Percentiles rank a stretch among this genome's conserved stretches.
phyloP scores from a whole-genome alignment of 2,113 vertebrate species.

The Protomyctophum bolini region DNA sequence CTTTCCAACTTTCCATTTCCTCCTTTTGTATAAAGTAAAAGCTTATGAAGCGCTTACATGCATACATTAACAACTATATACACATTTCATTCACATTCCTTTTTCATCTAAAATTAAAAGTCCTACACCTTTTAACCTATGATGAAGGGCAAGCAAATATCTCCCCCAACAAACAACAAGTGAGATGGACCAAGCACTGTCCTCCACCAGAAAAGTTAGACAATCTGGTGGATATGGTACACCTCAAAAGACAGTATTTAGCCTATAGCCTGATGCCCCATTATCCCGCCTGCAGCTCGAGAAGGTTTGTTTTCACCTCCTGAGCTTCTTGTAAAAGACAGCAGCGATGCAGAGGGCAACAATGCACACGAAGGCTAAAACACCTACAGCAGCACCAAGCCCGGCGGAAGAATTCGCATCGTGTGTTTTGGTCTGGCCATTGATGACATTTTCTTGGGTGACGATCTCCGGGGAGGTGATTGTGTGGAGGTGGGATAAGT shows the following conservation, averaged over 20 bases:
- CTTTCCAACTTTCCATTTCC: constrained; percentile 12
- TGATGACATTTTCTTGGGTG: constrained; percentile 42
- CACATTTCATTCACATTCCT: too few species aligned
- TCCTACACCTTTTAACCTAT: neutral
- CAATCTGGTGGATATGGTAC: constrained; percentile 1
- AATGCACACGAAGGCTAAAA: constrained; percentile 66
- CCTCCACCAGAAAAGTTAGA: constrained; percentile 46
- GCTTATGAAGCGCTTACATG: constrained; percentile 53
- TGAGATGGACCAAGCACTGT: constrained; percentile 8
- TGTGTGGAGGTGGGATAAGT: constrained; percentile 45
- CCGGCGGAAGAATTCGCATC: constrained; percentile 34
- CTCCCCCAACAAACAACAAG: constrained; percentile 8
- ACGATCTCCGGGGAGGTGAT: constrained; percentile 65
- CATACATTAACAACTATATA: constrained; percentile 8
- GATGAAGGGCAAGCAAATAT: neutral
- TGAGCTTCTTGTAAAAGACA: constrained; percentile 68
- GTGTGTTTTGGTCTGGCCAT: constrained; percentile 38
- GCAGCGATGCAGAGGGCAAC: constrained; percentile 39
- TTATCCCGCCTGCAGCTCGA: constrained; percentile 7
- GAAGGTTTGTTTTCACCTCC: constrained; percentile 26
- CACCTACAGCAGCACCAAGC: constrained; percentile 69
- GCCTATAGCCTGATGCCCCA: neutral
- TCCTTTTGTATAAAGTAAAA: too few species aligned
- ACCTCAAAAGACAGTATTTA: neutral
- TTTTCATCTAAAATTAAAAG: constrained; percentile 14